Base-by-base conservation (phyloP, 2,113 vertebrate species). In the Eretmochelys imbricata region DNA sequence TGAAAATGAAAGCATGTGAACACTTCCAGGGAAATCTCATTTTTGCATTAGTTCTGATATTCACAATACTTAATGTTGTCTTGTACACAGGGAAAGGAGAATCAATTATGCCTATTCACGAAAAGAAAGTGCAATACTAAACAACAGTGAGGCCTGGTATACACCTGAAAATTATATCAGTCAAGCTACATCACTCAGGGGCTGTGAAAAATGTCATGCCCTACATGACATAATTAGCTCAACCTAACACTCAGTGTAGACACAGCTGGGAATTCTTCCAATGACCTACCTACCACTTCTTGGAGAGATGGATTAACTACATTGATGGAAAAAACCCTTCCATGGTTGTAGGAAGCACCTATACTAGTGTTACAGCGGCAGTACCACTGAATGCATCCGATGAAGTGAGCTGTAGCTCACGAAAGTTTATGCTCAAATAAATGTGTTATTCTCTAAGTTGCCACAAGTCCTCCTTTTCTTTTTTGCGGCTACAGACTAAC, bases 21-120 rank as follows among this genome's bases (percentile, higher is more conserved):
- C 35, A 49, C 5, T 72, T 57, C 3, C 4, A 42, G 49, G 3
- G 16, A 9, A 16, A 31, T 0, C 8, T 16, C 53, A 0, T 0
- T 46, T 24, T 8, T 8, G 49, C 31, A 1, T 1, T 78, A 2
- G 20, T 65, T 31, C 53, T 2, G 13, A 35, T 35, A 25, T 9
- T 1, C 5, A 19, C 29, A 4, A 2, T 54, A 6, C 19, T 69
- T 31, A 50, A 72, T 72, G 35, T 62, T 0, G 57, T 24, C 19
- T 4, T 35, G 2, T 57, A 0, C 0, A 54, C 25, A 72, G 29
- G 35, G 11, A 85, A 46, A 17, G 27, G 2, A 38, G n/a, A 72
- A 72, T 38, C 5, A 22, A 72, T 38, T 38, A 72, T 72, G n/a
- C 19, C 19, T 72, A 20, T 38, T 38, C 65, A 72, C 22, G 35